Evolutionary conservation across 2,888 invertebrate species (phyloP), one percentile per base, ranked within the genome.

Genomic region (Harmothoe impar): DNA sequence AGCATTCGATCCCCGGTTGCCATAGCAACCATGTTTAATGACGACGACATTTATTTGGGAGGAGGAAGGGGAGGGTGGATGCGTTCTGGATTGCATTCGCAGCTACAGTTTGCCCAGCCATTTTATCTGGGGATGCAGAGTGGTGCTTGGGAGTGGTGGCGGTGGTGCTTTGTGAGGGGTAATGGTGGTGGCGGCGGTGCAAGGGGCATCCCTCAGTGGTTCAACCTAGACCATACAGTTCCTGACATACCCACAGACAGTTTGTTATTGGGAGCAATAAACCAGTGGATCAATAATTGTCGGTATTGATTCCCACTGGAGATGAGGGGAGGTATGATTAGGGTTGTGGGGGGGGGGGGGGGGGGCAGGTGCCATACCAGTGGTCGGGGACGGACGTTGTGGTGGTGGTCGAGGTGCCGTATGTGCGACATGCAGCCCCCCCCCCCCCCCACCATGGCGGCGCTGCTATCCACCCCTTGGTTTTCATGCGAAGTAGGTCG

Each of bases 11-110:
- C 56, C 54, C 12, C 0, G 54, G 86, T 86, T 54, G 56, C 86
- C 86, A 86, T 86, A 20, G 86, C 20, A 86, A 86, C 86, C 29
- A 86, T 54, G 54, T 86, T 86, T 54, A 86, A 86, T 86, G 86
- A 86, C 56, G 29, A 29, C 43, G 43, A 43, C 43, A 43, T 54
- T 56, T 86, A 52, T 86, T 86, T 54, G 52, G 78, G 78, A 29
- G 5, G 78, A n/a, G 3, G 78, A 23, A 5, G 7, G 12, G 25
- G 78, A 25, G 1, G 31, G 31, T 84, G 84, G 84, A 43, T 52
- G 52, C 54, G 86, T 54, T 29, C 56, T 15, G 86, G 86, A 86
- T 81, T 43, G 81, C 81, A 81, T 81, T 81, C 81, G 35, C 35
- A 43, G 81, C 33, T 43, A 43, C 43, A 43, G 43, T 81, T 33